phyloP scores from a whole-genome alignment of 1,140 invertebrate species.

The Magallana ariakensis region DNA sequence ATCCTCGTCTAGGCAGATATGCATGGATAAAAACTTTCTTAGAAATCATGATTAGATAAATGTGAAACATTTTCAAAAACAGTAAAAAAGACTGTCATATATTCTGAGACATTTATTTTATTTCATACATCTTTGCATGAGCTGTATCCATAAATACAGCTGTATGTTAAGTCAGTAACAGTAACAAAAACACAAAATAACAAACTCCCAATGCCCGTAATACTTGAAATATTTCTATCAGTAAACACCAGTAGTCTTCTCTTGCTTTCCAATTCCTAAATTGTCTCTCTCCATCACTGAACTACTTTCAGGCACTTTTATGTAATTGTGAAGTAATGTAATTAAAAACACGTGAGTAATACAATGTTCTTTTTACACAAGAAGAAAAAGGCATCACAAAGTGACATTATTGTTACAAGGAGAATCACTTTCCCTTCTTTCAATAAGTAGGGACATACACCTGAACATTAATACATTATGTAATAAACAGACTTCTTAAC shows the following conservation, averaged over 20 bases:
- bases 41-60: no score
- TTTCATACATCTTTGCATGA: slow-evolving; percentile 30
- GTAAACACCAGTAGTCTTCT: neutral
- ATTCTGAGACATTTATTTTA: slow-evolving; percentile 35
- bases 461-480: no score
- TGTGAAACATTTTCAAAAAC: neutral
- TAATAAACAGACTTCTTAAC: no score
- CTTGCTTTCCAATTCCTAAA: neutral
- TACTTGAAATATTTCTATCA: neutral
- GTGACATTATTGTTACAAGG: no score
- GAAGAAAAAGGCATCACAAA: no score
- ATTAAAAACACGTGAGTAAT: no score
- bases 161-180: slow-evolving; percentile 2
- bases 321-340: neutral
- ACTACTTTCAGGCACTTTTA: slow-evolving; percentile 5
- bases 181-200: slow-evolving; percentile 25
- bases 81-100: neutral
- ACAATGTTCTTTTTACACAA: no score
- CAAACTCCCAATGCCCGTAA: slow-evolving; percentile 18
- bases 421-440: no score
- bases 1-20: no score
- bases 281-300: neutral
- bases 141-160: slow-evolving; percentile 1
- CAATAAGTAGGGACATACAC: no score
- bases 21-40: no score